Conservation (phyloP, 1,140 invertebrate species). For the Micrasema longulum region DNA sequence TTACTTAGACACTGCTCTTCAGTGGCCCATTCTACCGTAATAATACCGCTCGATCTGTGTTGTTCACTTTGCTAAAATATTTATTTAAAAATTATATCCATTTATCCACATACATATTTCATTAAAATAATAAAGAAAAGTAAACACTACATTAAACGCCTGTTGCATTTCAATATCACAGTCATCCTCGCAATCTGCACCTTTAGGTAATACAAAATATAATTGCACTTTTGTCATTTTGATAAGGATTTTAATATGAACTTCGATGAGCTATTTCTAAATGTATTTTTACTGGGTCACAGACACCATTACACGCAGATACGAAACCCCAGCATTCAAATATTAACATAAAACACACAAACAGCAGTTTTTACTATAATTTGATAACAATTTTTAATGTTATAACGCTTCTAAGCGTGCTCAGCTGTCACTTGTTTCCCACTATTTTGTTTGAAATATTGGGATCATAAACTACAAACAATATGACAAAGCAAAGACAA, state of each 20-base stretch:
- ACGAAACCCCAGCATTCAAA: not conserved
- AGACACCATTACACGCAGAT: not conserved
- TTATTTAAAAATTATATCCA: constrained; percentile 47
- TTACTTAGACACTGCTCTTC: constrained; percentile 58
- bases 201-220: constrained; percentile 63
- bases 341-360: not conserved
- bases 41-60: constrained; percentile 61
- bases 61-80: constrained; percentile 62
- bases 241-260: not conserved
- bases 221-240: constrained; percentile 61
- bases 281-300: no score
- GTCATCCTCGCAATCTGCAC: constrained; percentile 60
- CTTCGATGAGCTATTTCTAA: not conserved
- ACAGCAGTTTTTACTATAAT: no score
- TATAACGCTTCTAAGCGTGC: not conserved
- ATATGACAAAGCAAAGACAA: no score
- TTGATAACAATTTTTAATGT: no score
- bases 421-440: constrained; percentile 12
- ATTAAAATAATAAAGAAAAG: not conserved
- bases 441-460: constrained; percentile 16
- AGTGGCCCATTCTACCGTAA: constrained; percentile 60
- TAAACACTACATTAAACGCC: constrained; percentile 59
- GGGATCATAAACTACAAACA: no score
- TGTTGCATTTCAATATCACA: constrained; percentile 64
- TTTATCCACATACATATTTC: no score